Evolutionary conservation across 1,140 invertebrate genomes (phyloP).

Genomic region (Eufriesea mexicana): DNA sequence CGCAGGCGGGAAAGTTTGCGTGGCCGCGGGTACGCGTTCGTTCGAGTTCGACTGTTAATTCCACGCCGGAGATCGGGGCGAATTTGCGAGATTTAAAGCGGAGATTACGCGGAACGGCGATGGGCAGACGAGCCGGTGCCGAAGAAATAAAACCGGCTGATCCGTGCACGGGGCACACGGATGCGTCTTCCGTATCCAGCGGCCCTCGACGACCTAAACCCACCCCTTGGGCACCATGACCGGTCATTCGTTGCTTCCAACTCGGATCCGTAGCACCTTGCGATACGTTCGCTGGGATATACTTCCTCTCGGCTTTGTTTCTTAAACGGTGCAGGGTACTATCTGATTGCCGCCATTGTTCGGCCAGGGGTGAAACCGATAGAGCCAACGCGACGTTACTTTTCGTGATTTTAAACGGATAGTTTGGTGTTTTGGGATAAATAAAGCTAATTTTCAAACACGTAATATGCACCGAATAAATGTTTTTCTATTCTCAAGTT

Average conservation of each 20-base stretch:
- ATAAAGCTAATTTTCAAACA: too few species aligned
- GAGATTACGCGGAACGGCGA: background rate
- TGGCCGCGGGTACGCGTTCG: background rate
- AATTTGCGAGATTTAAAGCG: background rate
- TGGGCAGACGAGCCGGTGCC: background rate
- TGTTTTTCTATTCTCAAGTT: too few species aligned
- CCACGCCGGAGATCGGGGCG: background rate
- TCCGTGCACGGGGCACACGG: slow-evolving; percentile 20
- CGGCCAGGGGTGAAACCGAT: too few species aligned
- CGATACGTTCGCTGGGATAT: background rate
- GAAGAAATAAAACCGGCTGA: slow-evolving; percentile 59
- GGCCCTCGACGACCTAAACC: slow-evolving; percentile 27
- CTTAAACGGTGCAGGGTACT: background rate
- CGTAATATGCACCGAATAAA: too few species aligned
- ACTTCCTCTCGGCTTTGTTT: background rate
- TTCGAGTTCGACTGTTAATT: background rate
- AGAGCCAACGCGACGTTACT: too few species aligned
- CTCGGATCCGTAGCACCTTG: slow-evolving; percentile 7
- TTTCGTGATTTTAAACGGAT: too few species aligned
- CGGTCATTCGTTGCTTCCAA: slow-evolving; percentile 21
- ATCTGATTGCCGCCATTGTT: slow-evolving; percentile 61
- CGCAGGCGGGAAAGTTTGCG: background rate
- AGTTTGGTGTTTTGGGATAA: too few species aligned
- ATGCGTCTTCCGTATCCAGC: slow-evolving; percentile 48
- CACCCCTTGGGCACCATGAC: slow-evolving; percentile 2